These are phyloP conservation scores for Torymus tubicola DNA, from an alignment of 2,888 invertebrate genomes.

Conservation along the genomic window DNA sequence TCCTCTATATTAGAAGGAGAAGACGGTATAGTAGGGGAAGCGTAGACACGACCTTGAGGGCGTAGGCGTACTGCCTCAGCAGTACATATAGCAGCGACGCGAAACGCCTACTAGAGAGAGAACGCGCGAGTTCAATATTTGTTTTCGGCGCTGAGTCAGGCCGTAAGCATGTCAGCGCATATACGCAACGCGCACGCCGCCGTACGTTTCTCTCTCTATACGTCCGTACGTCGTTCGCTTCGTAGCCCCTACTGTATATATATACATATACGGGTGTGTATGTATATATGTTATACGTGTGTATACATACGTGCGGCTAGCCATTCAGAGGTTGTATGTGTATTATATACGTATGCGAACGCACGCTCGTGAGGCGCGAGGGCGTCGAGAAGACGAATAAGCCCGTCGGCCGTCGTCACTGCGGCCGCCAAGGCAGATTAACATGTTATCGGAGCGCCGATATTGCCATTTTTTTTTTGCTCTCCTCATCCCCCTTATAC, in stretches of 20 bases:
- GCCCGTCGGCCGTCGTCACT: too few species aligned
- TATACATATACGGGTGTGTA: background rate
- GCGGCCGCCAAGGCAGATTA: slow-evolving; percentile 13
- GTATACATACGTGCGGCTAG: too few species aligned
- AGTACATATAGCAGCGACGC: too few species aligned
- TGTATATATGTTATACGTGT: too few species aligned
- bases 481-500: background rate
- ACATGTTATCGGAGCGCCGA: slow-evolving; percentile 45
- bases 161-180: slow-evolving; percentile 56
- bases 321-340: too few species aligned
- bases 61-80: too few species aligned
- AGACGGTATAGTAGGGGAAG: too few species aligned
- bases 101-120: background rate
- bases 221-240: background rate
- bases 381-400: slow-evolving; percentile 42
- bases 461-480: slow-evolving; percentile 43
- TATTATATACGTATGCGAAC: too few species aligned
- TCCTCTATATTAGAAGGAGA: too few species aligned
- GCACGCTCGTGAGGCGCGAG: slow-evolving; percentile 7
- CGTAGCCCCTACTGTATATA: too few species aligned
- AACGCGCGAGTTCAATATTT: slow-evolving; percentile 59
- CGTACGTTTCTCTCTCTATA: slow-evolving; percentile 37
- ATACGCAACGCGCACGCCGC: slow-evolving; percentile 35
- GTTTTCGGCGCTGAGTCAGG: slow-evolving; percentile 64
- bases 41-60: slow-evolving; percentile 42